Base-by-base conservation (phyloP, 35 echinoderm and acorn worm species). In the Eucidaris tribuloides region DNA sequence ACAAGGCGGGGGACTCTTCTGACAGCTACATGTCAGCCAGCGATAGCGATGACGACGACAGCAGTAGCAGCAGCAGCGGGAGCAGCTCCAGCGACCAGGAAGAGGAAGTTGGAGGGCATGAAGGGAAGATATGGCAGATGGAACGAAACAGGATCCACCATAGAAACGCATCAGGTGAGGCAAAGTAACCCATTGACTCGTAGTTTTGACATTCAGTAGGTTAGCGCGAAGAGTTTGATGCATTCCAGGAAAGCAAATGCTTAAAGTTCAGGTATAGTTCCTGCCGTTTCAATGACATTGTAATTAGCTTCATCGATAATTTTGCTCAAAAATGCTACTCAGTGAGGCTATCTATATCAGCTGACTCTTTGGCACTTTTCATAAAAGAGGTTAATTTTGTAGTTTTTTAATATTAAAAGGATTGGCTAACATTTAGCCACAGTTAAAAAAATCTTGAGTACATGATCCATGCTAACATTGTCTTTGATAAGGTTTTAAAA, bases 11-110 rank as follows among this genome's bases (percentile, higher is more conserved):
- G 2, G 68, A 74, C 34, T 74, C 68, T 1, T 74, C 68, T 11
- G 68, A 74, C 20, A 74, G 41, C 20, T 74, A 74, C 40, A 74
- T 74, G 68, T 74, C 68, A n/a, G 35, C 34, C 41, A 74, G 68
- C 37, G 33, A 38, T 25, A 74, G 68, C 18, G 68, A 74, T 44
- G 48, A 52, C 9, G 68, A 74, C 20, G 68, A 74, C 24, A 74
- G 68, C 40, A 38, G 65, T 40, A 44, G 68, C 37, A 74, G 68
- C 24, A 74, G 68, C 68, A 74, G 68, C n/a, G 68, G 19, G 7
- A 74, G 68, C 36, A 74, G 68, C 20, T 74, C 68, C n/a, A 74
- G 68, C 11, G 68, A 74, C 35, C 38, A 74, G 30, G 64, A 68
- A 0, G 64, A 66, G 1, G 66, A 72, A 23, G 66, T 42, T 44